Base-by-base conservation (phyloP, 2,113 vertebrate genomes). In the Microcebus griseorufus region DNA sequence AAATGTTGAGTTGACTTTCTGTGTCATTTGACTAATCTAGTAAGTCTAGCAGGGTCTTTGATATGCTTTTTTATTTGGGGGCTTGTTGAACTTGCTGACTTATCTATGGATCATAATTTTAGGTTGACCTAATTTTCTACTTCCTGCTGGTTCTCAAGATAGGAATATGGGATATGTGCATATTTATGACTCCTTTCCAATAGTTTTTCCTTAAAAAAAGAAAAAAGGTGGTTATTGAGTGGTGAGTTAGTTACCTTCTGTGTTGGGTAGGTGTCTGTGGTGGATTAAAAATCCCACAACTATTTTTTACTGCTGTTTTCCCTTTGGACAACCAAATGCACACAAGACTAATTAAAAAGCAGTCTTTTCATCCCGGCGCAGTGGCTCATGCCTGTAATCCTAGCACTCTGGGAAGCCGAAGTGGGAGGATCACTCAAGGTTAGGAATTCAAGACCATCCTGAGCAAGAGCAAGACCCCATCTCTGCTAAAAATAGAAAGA, bases 1-100 rank as follows among this genome's bases (percentile, higher is more conserved):
- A 37, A 70, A 72, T 96, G 89, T 67, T 45, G 6, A 67, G 3
- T 85, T 98, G 85, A 23, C 94, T 92, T 96, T 91, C 65, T 88
- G 62, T 96, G 64, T 96, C 60, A 4, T 88, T 13, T 55, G 9
- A 73, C 37, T 72, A 32, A 7, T 72, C 6, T 81, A 39, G 45
- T 69, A 9, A 45, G 51, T 76, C 34, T 58, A 62, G 6, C 48
- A 37, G 10, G 12, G 6, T 89, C 23, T 91, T 94, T 84, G n/a
- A 62, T 34, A 39, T 0, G 20, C 11, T 58, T 64, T 62, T 69
- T 64, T 73, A 11, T 83, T 84, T 84, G 80, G 81, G 29, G n/a
- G 72, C 25, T 95, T 25, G 9, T 60, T 86, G 51, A 93, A 79
- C 20, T 87, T 97, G 51, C 12, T 65, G 11, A 96, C 51, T 60